Evolutionary conservation across 1,140 invertebrate species (phyloP), one percentile per base, ranked within the genome.

Genomic region (Cydia splendana): DNA sequence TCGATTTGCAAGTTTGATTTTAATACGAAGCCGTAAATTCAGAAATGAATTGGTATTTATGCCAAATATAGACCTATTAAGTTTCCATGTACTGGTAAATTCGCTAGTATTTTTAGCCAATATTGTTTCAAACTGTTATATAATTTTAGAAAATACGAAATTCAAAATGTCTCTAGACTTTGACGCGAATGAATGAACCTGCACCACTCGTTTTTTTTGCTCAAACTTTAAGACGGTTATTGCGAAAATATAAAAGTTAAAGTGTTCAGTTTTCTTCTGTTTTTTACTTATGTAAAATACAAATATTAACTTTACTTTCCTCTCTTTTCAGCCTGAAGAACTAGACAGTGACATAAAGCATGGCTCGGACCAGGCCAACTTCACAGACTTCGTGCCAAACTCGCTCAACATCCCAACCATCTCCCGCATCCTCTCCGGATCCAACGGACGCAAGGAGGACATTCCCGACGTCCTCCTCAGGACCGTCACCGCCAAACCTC

Each of bases 381-480:
- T 94, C 79, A 95, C 95, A 62, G 95, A 95, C 77, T 95, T 95
- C 82, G 95, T 95, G 77, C 95, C 94, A 81, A 96, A 84, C 75
- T 91, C 93, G 1, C 87, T 94, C 93, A 96, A 88, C 94, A 95
- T 93, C 88, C 94, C 96, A 0, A 96, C 96, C 76, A 97, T 97
- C 77, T 96, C 96, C 0, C 94, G 97, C 67, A 97, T 98, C 81
- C 91, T 98, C 1, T 96, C 96, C 9, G 96, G 97, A 0, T 97
- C 96, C 53, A 97, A 96, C 85, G 97, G 97, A 1, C 93, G 96
- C 6, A 97, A 96, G 80, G 96, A 97, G 77, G 96, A 97, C 78
- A 96, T 97, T 62, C 96, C 96, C 0, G 96, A 96, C 75, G 95
- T 96, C 15, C 87, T 97, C 0, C 87, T 96, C 10, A 93, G 96